Base-by-base conservation (phyloP, 2,888 invertebrate species). In the Agriopis aurantiaria region DNA sequence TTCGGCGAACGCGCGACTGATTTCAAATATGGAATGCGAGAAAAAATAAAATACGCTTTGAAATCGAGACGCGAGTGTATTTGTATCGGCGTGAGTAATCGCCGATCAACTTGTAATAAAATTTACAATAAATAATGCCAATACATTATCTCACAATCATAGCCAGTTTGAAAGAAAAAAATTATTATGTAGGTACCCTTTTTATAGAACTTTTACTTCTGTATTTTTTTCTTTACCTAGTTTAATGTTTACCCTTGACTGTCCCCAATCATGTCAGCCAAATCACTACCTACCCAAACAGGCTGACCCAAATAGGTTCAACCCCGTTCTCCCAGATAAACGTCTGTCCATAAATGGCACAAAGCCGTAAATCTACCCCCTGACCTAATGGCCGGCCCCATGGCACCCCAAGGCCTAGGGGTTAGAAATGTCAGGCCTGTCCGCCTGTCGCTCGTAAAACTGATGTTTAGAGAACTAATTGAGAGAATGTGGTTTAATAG, bases 1-100 rank as follows among this genome's bases (percentile, higher is more conserved):
- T 89, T 89, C 90, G 87, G 72, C 81, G 90, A 88, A 90, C 80
- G 83, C 85, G 81, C 78, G 78, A 79, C 77, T 80, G 81, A 79
- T 82, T 84, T 80, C 82, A 84, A 84, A 84, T 83, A 84, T 82
- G 83, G 84, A 78, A 80, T 76, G 80, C 69, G 68, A 69, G 68
- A 71, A 77, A 73, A 81, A 85, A 87, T 88, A 88, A 85, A 80
- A 75, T 73, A 62, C 75, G 78, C 80, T 82, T 78, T 84, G 86
- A 85, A 87, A 88, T 79, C 81, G 86, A 88, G 81, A 82, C 82
- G 80, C 80, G 78, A 75, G 75, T 76, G 76, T 74, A 81, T 84
- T 78, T 74, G 66, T 74, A 72, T 68, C 59, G 63, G 72, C 67
- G 72, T 72, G 75, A 74, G 77, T 77, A 74, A 76, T 78, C 69